Evolutionary conservation across 2,888 invertebrate genomes (phyloP).

Genomic region (Neoascia interrupta): DNA sequence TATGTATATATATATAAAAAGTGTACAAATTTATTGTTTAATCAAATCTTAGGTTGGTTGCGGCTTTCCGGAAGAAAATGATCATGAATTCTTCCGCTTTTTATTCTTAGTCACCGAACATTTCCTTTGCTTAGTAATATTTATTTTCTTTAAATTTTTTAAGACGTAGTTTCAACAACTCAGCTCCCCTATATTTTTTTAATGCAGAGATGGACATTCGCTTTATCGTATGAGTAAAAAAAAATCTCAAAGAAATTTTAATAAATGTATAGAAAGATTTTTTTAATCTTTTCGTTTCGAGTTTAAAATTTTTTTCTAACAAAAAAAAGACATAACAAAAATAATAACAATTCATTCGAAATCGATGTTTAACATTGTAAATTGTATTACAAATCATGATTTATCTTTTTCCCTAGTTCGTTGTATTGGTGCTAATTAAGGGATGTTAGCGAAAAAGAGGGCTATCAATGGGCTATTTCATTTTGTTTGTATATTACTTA

Average conservation of each 20-base stretch:
- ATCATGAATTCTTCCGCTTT: no score
- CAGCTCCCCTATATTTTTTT: slow-evolving; percentile 23
- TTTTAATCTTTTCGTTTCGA: slow-evolving; percentile 43
- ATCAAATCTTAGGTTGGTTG: no score
- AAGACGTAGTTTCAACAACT: neutral
- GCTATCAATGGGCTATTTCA: slow-evolving; percentile 36
- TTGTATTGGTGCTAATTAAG: slow-evolving; percentile 66
- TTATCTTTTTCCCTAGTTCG: slow-evolving; percentile 34
- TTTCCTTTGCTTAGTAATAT: no score
- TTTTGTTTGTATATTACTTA: slow-evolving; percentile 11
- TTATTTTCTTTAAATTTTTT: neutral
- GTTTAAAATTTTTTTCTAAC: slow-evolving; percentile 7
- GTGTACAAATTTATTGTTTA: slow-evolving; percentile 32
- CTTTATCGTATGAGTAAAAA: slow-evolving; percentile 26
- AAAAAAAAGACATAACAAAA: slow-evolving; percentile 7
- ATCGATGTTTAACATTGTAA: slow-evolving; percentile 37
- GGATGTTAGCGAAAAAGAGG: slow-evolving; percentile 42
- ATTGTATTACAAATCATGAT: slow-evolving; percentile 17
- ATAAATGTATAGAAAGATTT: no score
- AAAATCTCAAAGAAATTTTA: slow-evolving; percentile 14
- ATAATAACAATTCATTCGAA: slow-evolving; percentile 57
- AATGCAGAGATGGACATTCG: slow-evolving; percentile 31
- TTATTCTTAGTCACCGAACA: no score
- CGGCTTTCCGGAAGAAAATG: no score
- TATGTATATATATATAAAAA: slow-evolving; percentile 27